Base-by-base conservation (phyloP, 1,140 invertebrate genomes). In the Saccostrea glomerata region DNA sequence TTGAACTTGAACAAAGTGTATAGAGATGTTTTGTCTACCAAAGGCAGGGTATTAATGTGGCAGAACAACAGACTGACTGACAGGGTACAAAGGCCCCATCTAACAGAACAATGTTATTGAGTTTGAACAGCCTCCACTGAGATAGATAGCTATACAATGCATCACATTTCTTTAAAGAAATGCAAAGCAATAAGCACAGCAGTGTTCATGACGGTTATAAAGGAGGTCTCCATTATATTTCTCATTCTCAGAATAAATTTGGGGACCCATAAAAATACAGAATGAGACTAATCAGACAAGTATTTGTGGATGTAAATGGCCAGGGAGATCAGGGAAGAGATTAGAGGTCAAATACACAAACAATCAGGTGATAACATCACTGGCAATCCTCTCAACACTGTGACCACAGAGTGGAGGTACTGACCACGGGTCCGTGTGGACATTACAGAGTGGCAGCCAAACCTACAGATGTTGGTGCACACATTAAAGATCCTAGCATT, bases 1-100 rank as follows among this genome's bases (percentile, higher is more conserved):
- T 77, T 77, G 70, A 77, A 77, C 70, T 36, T 36, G 25, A 77
- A 77, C 70, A 77, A 77, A 77, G 13, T 77, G 58, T 20, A 63
- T 63, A 17, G 15, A 6, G 20, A 17, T 63, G 58, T 63, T 20
- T 17, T n/a, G 47, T 47, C 47, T 47, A 47, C 47, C 58, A 60
- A 13, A 20, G 58, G 5, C 15, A 20, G 58, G 58, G 58, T 17
- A 63, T n/a, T 63, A 13, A 15, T 63, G 58, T 20, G 58, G n/a
- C 58, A 63, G 58, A 63, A 17, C 17, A 63, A 63, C 13, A 20
- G 58, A 60, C 9, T 20, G 58, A 20, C 17, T 17, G 58, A 6
- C 13, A 15, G 6, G 6, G 17, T 20, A 63, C n/a, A 63, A 63
- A 7, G 58, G 17, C 17, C 58, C n/a, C 58, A 63, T 63, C 47